A percentile compares a stretch with the other conserved stretches of the same genome.
Evolutionary conservation across 2,797 vertebrate species (phyloP).

Genomic region (Microhierax caerulescens): DNA sequence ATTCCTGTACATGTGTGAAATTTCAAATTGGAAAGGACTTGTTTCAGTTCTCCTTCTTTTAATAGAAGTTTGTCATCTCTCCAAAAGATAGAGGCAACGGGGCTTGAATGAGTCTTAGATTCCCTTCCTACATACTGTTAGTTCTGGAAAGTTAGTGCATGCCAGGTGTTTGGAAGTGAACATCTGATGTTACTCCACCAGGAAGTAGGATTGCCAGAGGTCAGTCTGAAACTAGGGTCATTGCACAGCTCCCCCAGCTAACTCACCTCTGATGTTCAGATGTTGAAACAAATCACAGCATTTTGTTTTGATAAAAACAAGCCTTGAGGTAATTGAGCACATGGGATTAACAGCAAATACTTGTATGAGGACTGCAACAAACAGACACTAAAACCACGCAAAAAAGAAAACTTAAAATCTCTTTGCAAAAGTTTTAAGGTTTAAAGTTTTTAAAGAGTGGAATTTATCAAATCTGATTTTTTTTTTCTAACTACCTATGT

Average conservation of each 20-base stretch:
- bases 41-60: background rate
- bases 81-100: background rate
- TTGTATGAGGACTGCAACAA: background rate
- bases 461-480: background rate
- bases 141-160: background rate
- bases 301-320: slow-evolving; percentile 29
- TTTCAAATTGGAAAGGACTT: background rate
- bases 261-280: background rate
- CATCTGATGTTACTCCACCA: background rate
- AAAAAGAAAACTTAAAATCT: background rate
- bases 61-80: background rate
- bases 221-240: background rate
- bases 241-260: background rate
- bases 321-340: background rate
- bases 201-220: background rate
- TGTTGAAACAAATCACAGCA: slow-evolving; percentile 28
- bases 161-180: background rate
- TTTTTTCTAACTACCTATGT: background rate
- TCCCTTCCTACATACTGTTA: background rate
- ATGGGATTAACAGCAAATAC: background rate
- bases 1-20: background rate
- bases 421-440: background rate
- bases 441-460: background rate
- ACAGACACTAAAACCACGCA: background rate
- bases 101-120: background rate